Evolutionary conservation across 1,140 invertebrate species (phyloP).

Genomic region (Fopius arisanus): DNA sequence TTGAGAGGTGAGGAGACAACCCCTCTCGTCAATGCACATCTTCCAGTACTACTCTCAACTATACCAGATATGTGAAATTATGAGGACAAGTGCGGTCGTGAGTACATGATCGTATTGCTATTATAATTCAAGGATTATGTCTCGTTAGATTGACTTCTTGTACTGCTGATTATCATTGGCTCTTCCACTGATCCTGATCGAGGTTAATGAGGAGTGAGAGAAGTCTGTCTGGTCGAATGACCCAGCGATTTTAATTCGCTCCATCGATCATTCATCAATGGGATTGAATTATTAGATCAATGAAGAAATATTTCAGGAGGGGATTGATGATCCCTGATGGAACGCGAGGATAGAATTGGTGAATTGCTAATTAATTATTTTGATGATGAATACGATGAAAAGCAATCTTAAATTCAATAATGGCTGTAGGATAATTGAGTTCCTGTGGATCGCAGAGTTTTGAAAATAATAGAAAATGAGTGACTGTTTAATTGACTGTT

Average conservation of each 20-base stretch:
- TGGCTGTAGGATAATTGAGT: no score
- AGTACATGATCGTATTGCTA: conserved; percentile 32
- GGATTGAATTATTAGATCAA: no score
- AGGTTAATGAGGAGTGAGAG: background rate
- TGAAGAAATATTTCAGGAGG: no score
- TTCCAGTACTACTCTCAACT: background rate
- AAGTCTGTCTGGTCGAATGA: background rate
- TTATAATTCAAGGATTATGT: conserved; percentile 54
- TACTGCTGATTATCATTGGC: conserved; percentile 40
- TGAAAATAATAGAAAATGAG: no score
- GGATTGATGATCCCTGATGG: no score
- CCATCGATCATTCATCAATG: background rate
- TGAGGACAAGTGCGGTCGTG: background rate
- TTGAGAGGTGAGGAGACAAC: conserved; percentile 33
- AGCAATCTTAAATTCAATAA: no score
- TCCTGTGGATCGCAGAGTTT: no score
- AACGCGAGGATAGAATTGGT: no score
- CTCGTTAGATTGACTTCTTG: conserved; percentile 34
- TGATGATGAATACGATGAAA: no score
- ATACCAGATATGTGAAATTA: conserved; percentile 17
- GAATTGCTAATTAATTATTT: no score
- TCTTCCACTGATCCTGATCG: conserved; percentile 30
- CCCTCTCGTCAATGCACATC: conserved; percentile 1
- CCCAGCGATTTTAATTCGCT: background rate
- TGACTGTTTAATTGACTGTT: background rate